Conservation (phyloP, 2,888 invertebrate species). For the Gerris lacustris region DNA sequence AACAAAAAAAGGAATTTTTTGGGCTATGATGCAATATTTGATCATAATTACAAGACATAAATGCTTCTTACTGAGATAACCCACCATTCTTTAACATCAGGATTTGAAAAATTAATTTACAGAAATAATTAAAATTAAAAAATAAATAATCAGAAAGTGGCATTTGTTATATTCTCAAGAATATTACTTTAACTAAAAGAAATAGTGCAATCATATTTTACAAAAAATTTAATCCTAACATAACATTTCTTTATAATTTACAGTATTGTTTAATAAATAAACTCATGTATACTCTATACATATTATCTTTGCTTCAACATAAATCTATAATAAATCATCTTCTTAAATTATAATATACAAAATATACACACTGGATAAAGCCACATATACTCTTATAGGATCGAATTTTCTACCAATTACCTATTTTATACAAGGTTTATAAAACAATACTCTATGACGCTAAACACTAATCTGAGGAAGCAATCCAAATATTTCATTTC, state of each 20-base stretch:
- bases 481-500: no score
- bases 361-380: conserved; percentile 1
- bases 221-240: no score
- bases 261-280: no score
- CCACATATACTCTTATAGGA: background rate
- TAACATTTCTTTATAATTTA: no score
- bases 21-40: background rate
- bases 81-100: background rate
- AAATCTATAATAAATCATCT: background rate
- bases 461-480: no score
- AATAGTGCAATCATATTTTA: no score
- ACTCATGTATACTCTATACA: no score
- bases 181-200: no score
- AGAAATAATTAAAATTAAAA: background rate
- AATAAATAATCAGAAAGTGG: background rate
- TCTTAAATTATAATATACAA: background rate
- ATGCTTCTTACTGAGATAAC: conserved; percentile 1
- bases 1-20: background rate
- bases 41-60: background rate
- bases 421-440: background rate
- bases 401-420: background rate
- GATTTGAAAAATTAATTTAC: background rate
- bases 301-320: no score
- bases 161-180: background rate
- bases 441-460: no score